Evolutionary conservation across 2,113 vertebrate species (phyloP), one percentile per base, ranked within the genome.

Genomic region (Colistium nudipinnis): DNA sequence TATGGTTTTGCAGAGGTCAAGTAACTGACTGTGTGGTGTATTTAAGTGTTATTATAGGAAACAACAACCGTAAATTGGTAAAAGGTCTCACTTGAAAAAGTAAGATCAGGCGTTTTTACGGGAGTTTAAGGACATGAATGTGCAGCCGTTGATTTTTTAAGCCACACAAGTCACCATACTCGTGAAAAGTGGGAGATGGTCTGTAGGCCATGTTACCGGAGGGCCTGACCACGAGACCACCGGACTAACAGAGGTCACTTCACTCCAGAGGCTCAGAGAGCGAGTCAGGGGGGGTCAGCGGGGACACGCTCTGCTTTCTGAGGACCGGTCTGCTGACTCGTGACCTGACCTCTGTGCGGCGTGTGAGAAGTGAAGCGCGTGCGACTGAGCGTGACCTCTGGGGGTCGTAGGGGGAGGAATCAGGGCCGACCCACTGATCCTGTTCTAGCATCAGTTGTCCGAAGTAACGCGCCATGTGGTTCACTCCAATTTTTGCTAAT

Each of bases 91-190:
- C n/a, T n/a, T n/a, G n/a, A n/a, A n/a, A n/a, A n/a, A n/a, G n/a
- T n/a, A n/a, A n/a, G n/a, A n/a, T n/a, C n/a, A n/a, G n/a, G n/a
- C n/a, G n/a, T n/a, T 2, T 70, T 12, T 13, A 35, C 13, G 10
- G 13, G 14, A 24, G 28, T 13, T 12, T 56, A 35, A 39, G 19
- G 0, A 54, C 16, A 35, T 2, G 0, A 39, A 49, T 30, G 27
- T 41, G 10, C 27, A 45, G 24, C 36, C 14, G 78, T 74, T 74
- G 88, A 84, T 83, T 74, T 54, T 89, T 91, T 79, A 25, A 70
- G 61, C 71, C 74, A 63, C 52, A 69, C 17, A 83, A 82, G 76
- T 73, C 53, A 70, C 48, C 47, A 39, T 39, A 61, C 44, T 80
- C 70, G 69, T 67, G 83, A 70, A 59, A 64, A 80, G 55, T 24